Evolutionary conservation across 1,140 invertebrate species (phyloP), one percentile per base, ranked within the genome.

Genomic region (Campoletis sonorensis): DNA sequence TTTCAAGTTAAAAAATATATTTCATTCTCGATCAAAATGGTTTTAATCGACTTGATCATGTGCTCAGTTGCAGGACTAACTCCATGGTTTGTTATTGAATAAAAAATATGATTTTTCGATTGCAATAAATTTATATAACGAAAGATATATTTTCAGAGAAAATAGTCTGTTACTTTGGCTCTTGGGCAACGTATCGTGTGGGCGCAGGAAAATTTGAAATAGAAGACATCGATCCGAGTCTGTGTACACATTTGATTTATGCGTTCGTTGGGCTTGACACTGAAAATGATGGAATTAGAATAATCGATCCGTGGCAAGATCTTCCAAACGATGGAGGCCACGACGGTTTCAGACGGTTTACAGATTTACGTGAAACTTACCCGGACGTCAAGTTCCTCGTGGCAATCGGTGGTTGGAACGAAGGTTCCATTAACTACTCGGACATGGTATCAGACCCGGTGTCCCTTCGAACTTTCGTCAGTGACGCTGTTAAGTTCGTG

Each of bases 351-450:
- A 86, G 89, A 27, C 84, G 90, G 26, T 93, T 95, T 83, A 93
- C 89, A 21, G 83, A 83, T 0, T 85, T 96, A 26, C 95, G 94
- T 84, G 79, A 93, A 15, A 80, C 84, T 11, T 96, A 95, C 87
- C 93, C 95, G 0, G 88, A 91, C 0, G 79, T 95, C 0, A 97
- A 96, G 86, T 91, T 93, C 0, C 68, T 96, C n/a, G 85, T 96
- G 0, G 95, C 95, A 0, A 94, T 97, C 77, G 96, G 96, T 16
- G 96, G 96, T 1, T 96, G 95, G 95, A 95, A 94, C 81, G 94
- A 95, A 86, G 94, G 93, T 16, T 95, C 94, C 0, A 54, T 64
- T 1, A 95, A 94, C 81, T 96, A 94, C 86, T 96, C 95, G 0
- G 23, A 88, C 75, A 93, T 95, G 84, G 94, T 93, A 5, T 88